Base-by-base conservation (phyloP, 2,888 invertebrate species). In the Globia sparganii region DNA sequence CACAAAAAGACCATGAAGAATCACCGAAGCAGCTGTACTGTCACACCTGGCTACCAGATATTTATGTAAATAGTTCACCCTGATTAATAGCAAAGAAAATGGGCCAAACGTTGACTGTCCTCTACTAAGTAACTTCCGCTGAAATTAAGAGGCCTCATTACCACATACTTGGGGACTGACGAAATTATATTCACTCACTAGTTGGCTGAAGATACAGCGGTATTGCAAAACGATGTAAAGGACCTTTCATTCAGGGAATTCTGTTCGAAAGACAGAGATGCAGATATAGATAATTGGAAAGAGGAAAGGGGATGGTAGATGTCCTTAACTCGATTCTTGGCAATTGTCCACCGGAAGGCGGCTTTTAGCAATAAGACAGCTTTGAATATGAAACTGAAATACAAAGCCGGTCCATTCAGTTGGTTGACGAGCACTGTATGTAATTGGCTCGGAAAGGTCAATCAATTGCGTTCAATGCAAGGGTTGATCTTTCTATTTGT, bases 311-410 rank as follows among this genome's bases (percentile, higher is more conserved):
- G 94, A 94, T 49, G 77, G 87, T 68, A 46, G 81, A 92, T 91
- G 89, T 92, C 93, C 93, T 94, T 92, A 92, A 89, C 91, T 93
- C 91, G 90, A 92, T 91, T 94, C 96, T 96, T 96, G 96, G 96
- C 96, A 96, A 94, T 95, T 94, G 95, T 96, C 96, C 96, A 96
- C 96, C 94, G 96, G 96, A 96, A 96, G 93, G 92, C 93, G 93
- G 93, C 91, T 93, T 95, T 93, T 92, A 93, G 94, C 94, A 96
- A 96, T 93, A 95, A 94, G 95, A 94, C 90, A 87, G 92, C 87
- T 91, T 90, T 89, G 91, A 93, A 93, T 92, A 90, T 92, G 92
- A 91, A 93, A 93, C 94, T 93, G 92, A 95, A 95, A 94, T 95
- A 95, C 96, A 95, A 95, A 94, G 94, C 91, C 88, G 88, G 90